These are phyloP conservation scores for Acronicta aceris DNA, from an alignment of 2,888 invertebrate genomes.

Conservation along the genomic window DNA sequence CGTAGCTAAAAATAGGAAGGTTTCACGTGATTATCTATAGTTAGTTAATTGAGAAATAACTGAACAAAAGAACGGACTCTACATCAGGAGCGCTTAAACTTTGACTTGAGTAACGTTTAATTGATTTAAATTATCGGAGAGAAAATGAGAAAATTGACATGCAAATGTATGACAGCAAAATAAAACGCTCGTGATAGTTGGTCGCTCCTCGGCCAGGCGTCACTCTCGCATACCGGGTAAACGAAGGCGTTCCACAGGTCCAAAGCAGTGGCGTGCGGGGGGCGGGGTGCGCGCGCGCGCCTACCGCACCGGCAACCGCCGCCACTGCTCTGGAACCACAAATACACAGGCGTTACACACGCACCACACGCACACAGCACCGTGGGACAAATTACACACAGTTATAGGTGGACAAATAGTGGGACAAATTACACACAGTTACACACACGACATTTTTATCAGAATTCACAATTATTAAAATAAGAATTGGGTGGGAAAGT, in stretches of 20 bases:
- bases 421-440: conserved; percentile 57
- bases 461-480: conserved; percentile 28
- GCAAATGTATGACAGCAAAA: conserved; percentile 44
- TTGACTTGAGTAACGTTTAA: neutral
- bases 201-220: conserved; percentile 77
- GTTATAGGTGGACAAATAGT: conserved; percentile 42
- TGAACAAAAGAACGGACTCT: conserved; percentile 60
- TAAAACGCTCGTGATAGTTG: conserved; percentile 60
- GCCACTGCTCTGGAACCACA: conserved; percentile 90
- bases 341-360: conserved; percentile 84
- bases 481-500: neutral
- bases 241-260: conserved; percentile 91
- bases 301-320: conserved; percentile 89
- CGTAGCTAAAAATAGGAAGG: conserved; percentile 25
- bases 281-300: conserved; percentile 90
- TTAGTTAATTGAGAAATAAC: conserved; percentile 38
- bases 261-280: conserved; percentile 92
- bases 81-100: conserved; percentile 53
- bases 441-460: conserved; percentile 30
- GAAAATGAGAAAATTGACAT: conserved; percentile 11
- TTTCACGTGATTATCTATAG: conserved; percentile 28
- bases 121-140: conserved; percentile 4
- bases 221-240: conserved; percentile 90
- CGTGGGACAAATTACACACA: conserved; percentile 58
- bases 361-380: conserved; percentile 62